Evolutionary conservation across 2,888 invertebrate species (phyloP).

Genomic region (Caenorhabditis sp.): DNA sequence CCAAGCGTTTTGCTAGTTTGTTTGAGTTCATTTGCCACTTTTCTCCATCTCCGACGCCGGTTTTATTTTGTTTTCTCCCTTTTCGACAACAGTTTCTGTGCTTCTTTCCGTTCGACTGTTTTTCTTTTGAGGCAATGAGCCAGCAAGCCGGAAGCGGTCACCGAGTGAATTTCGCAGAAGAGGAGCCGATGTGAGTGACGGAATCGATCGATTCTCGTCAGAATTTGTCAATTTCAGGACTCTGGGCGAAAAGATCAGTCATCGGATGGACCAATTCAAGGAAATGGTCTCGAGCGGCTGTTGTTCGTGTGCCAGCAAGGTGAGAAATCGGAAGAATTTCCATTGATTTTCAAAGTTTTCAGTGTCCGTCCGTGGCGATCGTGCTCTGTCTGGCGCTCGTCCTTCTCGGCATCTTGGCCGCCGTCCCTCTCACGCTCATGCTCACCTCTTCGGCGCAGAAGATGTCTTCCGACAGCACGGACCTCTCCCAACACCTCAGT

Average conservation of each 20-base stretch:
- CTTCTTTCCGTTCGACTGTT: too few species aligned
- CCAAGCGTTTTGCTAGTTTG: too few species aligned
- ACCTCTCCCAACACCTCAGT: constrained; percentile 15
- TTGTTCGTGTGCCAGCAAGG: constrained; percentile 31
- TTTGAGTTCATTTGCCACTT: too few species aligned
- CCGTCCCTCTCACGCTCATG: constrained; percentile 51
- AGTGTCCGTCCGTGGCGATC: constrained; percentile 63
- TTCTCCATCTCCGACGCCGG: too few species aligned
- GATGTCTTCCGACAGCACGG: constrained; percentile 32
- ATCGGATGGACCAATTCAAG: constrained; percentile 52
- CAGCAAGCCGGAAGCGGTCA: constrained; percentile 26
- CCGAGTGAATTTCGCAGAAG: constrained; percentile 41
- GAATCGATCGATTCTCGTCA: background rate
- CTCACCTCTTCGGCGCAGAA: constrained; percentile 44
- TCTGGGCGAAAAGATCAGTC: constrained; percentile 48
- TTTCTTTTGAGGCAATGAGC: constrained; percentile 32
- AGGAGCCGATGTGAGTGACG: constrained; percentile 41
- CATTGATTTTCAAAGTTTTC: too few species aligned
- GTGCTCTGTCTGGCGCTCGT: constrained; percentile 58
- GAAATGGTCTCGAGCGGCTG: constrained; percentile 32
- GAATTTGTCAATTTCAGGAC: constrained; percentile 31
- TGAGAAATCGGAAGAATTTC: too few species aligned
- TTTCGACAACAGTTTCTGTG: too few species aligned
- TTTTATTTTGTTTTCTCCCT: too few species aligned
- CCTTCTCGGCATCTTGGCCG: constrained; percentile 56